Evolutionary conservation across 1,140 invertebrate genomes (phyloP).

Genomic region (Bradynema listronoti): DNA sequence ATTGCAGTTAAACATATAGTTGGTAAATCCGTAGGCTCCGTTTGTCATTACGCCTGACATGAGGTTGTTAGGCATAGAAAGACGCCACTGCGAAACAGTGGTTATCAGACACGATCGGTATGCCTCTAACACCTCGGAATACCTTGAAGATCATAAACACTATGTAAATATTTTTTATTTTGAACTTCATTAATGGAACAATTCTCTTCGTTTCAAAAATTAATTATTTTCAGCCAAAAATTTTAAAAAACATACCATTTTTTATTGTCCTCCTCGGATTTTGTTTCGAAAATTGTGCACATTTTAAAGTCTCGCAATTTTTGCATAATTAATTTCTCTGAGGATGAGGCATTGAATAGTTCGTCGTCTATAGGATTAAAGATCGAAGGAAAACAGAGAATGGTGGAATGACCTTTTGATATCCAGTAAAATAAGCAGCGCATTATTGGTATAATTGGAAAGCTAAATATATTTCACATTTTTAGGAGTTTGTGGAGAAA

Average conservation of each 20-base stretch:
- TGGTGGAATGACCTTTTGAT: conserved; percentile 19
- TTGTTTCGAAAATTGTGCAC: neutral
- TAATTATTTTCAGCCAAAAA: neutral
- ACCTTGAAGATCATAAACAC: conserved; percentile 15
- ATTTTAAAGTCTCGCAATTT: conserved; percentile 3
- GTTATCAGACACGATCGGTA: conserved; percentile 18
- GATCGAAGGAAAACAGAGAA: conserved; percentile 13
- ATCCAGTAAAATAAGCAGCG: conserved; percentile 29
- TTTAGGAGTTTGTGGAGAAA: neutral
- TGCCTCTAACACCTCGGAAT: conserved; percentile 8
- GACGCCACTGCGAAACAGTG: conserved; percentile 14
- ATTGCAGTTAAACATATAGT: too few relatives aligned
- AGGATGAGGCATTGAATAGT: conserved; percentile 5
- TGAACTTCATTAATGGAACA: conserved; percentile 2
- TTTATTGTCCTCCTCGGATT: conserved; percentile 1
- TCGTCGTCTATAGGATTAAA: conserved; percentile 20
- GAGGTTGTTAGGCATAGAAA: conserved; percentile 16
- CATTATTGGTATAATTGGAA: conserved; percentile 24
- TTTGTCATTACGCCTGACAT: neutral
- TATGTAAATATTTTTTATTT: neutral
- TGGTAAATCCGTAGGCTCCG: too few relatives aligned
- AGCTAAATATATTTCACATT: conserved; percentile 9
- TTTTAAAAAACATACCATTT: conserved; percentile 4
- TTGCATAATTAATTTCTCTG: neutral
- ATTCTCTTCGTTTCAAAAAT: conserved; percentile 1